These are phyloP conservation scores for Allophyes oxyacanthae DNA, from an alignment of 2,888 invertebrate species.

Conservation along the genomic window DNA sequence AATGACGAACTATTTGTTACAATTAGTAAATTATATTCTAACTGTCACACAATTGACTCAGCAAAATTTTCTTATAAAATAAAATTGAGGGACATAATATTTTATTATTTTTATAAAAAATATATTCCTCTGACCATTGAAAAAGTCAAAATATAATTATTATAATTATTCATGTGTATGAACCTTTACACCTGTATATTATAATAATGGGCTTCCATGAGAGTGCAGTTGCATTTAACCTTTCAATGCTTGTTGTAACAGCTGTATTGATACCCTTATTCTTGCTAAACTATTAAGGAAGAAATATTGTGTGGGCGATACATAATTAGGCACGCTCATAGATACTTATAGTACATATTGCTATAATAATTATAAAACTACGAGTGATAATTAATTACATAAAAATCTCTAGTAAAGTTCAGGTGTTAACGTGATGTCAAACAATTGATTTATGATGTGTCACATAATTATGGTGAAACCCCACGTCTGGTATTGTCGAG, in stretches of 20 bases:
- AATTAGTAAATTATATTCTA: no score
- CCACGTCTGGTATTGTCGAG: slow-evolving; percentile 41
- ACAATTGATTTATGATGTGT: slow-evolving; percentile 61
- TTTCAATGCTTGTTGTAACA: not conserved
- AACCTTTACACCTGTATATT: no score
- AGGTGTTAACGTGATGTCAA: slow-evolving; percentile 38
- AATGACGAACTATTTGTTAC: no score
- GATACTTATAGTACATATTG: not conserved
- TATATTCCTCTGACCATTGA: no score
- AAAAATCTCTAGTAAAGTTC: slow-evolving; percentile 40
- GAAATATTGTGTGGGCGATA: not conserved
- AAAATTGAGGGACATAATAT: no score
- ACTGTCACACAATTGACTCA: no score
- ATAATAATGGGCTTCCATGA: not conserved
- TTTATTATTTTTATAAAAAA: no score
- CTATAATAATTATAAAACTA: not conserved
- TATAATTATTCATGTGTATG: no score
- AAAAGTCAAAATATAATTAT: no score
- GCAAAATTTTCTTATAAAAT: no score
- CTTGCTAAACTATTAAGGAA: not conserved
- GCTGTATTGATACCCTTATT: not conserved
- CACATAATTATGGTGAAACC: slow-evolving; percentile 55
- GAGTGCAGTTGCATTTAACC: not conserved
- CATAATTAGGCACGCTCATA: not conserved
- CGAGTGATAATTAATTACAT: slow-evolving; percentile 33